Evolutionary conservation across 2,797 vertebrate species (phyloP), one percentile per base, ranked within the genome.

Genomic region (Lacerta agilis): DNA sequence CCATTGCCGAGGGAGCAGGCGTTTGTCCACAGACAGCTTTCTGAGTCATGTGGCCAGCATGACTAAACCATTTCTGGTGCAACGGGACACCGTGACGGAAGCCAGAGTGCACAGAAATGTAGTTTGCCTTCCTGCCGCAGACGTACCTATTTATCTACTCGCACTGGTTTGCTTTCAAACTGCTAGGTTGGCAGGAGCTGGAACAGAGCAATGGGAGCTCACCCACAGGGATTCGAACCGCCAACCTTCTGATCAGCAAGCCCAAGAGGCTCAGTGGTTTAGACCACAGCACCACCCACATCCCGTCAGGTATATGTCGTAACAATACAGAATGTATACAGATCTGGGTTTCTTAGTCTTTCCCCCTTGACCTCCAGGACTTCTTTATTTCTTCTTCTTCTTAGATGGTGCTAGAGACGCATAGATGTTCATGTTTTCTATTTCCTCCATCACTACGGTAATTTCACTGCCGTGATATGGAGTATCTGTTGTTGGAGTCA

Each of bases 281-380:
- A 49, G 49, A 49, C 49, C 49, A 13, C 49, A 49, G 49, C 3
- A 1, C 49, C 49, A 3, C 11, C 49, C 10, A 1, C 0, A 11
- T 49, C 11, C 49, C 49, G 5, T 97, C 97, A 99, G 97, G 92
- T 99, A 98, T 91, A 99, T 98, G 79, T 99, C 99, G 1, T 99
- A 99, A 95, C 99, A 99, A 95, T 99, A 99, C 1, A 99, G 97
- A 79, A 99, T 97, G 91, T 98, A 99, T 85, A 99, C 99, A 76
- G 99, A 99, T 93, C 99, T 99, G 64, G 99, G 98, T 87, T 99
- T 99, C 96, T 98, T 99, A 36, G 97, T 95, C 94, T 98, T 98
- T 92, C 98, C 98, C 69, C 95, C 95, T 49, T 95, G 96, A 87
- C 98, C 98, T 61, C 95, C 95, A 83, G 97, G 92, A 87, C 93